These are phyloP conservation scores for Neogobius melanostomus DNA, from an alignment of 2,113 vertebrate genomes.

Conservation along the genomic window DNA sequence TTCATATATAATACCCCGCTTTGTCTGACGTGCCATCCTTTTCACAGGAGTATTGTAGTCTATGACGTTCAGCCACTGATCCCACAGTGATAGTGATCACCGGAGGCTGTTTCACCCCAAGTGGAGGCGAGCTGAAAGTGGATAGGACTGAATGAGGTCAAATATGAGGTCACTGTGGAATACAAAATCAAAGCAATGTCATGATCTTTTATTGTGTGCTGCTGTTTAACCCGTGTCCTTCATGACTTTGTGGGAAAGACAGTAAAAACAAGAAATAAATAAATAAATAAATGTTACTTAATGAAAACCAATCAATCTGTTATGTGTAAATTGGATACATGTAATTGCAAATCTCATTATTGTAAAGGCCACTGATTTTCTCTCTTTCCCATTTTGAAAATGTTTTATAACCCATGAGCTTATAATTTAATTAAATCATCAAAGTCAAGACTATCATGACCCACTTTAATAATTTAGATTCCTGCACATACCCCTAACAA, in stretches of 20 bases:
- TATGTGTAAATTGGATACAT: background rate
- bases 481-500: too few species aligned
- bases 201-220: background rate
- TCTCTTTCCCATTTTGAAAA: too few species aligned
- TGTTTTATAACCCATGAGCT: too few species aligned
- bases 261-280: slow-evolving; percentile 12
- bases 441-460: too few species aligned
- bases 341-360: background rate
- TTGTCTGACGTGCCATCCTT: slow-evolving; percentile 10
- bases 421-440: too few species aligned
- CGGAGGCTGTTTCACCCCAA: slow-evolving; percentile 27
- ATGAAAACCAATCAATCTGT: background rate
- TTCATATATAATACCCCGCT: slow-evolving; percentile 7
- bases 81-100: slow-evolving; percentile 23
- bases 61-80: slow-evolving; percentile 30
- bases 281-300: too few species aligned
- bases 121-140: slow-evolving; percentile 26
- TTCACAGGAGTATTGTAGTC: slow-evolving; percentile 4
- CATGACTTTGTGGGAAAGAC: background rate
- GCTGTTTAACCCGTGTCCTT: slow-evolving; percentile 6
- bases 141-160: slow-evolving; percentile 60
- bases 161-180: slow-evolving; percentile 29
- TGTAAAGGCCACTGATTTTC: background rate
- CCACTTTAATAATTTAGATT: too few species aligned
- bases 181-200: slow-evolving; percentile 25